Conservation (phyloP, 2,113 vertebrate species). For the Gopherus evgoodei region DNA sequence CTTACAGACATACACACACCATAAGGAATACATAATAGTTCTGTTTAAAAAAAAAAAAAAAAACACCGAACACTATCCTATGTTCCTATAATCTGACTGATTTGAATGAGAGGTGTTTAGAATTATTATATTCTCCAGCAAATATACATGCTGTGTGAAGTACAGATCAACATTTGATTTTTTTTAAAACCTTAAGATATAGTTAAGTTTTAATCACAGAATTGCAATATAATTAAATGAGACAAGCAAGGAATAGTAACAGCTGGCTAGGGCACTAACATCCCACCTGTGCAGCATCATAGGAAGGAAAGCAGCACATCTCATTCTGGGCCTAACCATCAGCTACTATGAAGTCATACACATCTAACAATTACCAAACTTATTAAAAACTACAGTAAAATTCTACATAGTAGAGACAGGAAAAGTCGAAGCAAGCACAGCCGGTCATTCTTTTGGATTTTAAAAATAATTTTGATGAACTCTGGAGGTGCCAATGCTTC, state of each 20-base stretch:
- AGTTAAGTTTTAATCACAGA: not conserved
- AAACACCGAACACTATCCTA: not conserved
- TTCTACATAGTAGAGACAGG: not conserved
- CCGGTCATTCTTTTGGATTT: not conserved
- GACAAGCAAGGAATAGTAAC: not conserved
- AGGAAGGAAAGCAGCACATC: not conserved
- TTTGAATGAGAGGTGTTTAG: not conserved
- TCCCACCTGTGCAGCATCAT: not conserved
- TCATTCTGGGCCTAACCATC: not conserved
- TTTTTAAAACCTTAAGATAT: not conserved
- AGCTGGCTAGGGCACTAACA: not conserved
- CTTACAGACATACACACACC: not conserved
- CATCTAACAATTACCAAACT: not conserved
- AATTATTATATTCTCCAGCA: not conserved
- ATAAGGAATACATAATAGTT: fast-evolving
- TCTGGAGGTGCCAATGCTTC: not conserved
- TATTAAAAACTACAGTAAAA: not conserved
- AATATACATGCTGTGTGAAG: not conserved
- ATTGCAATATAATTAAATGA: not conserved
- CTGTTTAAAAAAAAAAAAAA: not conserved
- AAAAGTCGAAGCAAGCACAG: not conserved
- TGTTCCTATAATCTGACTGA: not conserved
- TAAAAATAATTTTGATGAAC: not conserved
- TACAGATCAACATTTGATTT: not conserved
- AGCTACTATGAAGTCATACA: not conserved